Percentiles rank a stretch among this genome's conserved stretches.
These are phyloP conservation scores for Tiaroga cobitis DNA, from an alignment of 2,797 vertebrate species.

Conservation along the genomic window DNA sequence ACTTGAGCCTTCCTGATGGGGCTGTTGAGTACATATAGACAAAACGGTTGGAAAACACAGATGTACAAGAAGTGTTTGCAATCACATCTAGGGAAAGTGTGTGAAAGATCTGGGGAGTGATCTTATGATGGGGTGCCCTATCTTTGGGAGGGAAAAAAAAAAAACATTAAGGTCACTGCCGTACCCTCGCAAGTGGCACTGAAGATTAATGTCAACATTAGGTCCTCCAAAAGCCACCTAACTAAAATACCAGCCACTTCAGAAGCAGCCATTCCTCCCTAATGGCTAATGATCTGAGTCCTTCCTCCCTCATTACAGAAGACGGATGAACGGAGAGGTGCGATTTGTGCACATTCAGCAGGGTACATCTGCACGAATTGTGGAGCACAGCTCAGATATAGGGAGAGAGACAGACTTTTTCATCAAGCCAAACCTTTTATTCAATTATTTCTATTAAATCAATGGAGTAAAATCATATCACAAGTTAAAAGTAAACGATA, in stretches of 20 bases:
- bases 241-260: slow-evolving; percentile 53
- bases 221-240: slow-evolving; percentile 51
- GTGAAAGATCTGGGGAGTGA: neutral
- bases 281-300: slow-evolving; percentile 66
- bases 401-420: neutral
- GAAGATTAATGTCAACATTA: slow-evolving; percentile 59
- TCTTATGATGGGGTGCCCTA: neutral
- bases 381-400: slow-evolving; percentile 39
- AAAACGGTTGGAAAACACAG: neutral
- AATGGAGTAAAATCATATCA: slow-evolving; percentile 29
- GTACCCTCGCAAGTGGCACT: slow-evolving; percentile 19
- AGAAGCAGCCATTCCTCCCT: slow-evolving; percentile 56
- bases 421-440: slow-evolving; percentile 3
- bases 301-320: slow-evolving; percentile 63
- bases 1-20: neutral
- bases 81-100: neutral
- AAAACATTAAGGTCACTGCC: slow-evolving; percentile 43
- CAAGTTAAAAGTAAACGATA: slow-evolving; percentile 21
- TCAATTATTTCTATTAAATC: slow-evolving; percentile 27
- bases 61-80: neutral
- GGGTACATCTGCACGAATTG: slow-evolving; percentile 46
- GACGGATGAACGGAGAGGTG: slow-evolving; percentile 58
- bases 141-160: slow-evolving; percentile 20
- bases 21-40: neutral
- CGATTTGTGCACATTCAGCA: slow-evolving; percentile 61